These are phyloP conservation scores for Pseudopleuronectes americanus DNA, from an alignment of 2,797 vertebrate genomes.

Conservation along the genomic window DNA sequence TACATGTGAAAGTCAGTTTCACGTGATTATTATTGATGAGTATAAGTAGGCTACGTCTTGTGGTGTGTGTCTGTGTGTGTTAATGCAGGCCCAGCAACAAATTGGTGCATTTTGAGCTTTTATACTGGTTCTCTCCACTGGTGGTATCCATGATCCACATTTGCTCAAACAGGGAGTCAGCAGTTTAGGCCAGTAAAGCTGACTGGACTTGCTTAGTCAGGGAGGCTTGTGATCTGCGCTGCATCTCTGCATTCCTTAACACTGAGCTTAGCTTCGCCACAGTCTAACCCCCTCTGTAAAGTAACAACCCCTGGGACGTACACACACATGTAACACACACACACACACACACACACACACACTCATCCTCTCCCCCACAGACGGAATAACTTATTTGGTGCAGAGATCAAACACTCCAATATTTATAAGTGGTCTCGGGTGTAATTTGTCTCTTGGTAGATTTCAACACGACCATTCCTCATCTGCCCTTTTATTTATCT, in stretches of 20 bases:
- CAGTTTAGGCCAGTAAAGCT: conserved; percentile 36
- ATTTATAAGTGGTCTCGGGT: conserved; percentile 73
- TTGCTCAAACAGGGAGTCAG: conserved; percentile 21
- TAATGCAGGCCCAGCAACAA: not conserved
- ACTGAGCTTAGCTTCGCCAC: conserved; percentile 55
- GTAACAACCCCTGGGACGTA: conserved; percentile 26
- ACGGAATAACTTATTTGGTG: conserved; percentile 66
- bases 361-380: conserved; percentile 50
- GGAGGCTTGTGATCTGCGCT: conserved; percentile 37
- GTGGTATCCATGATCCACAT: conserved; percentile 23
- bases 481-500: conserved; percentile 69
- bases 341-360: conserved; percentile 8
- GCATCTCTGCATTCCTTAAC: conserved; percentile 61
- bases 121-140: conserved; percentile 1
- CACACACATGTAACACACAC: conserved; percentile 1
- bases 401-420: conserved; percentile 77
- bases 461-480: conserved; percentile 63
- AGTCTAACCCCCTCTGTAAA: conserved; percentile 49
- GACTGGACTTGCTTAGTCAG: conserved; percentile 53
- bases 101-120: conserved; percentile 9
- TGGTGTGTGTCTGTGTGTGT: not conserved
- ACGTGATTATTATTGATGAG: not conserved
- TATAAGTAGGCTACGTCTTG: no score
- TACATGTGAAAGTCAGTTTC: not conserved
- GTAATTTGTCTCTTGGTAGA: conserved; percentile 75